phyloP scores from a whole-genome alignment of 2,888 invertebrate genomes.

The Sphecodes monilicornis region DNA sequence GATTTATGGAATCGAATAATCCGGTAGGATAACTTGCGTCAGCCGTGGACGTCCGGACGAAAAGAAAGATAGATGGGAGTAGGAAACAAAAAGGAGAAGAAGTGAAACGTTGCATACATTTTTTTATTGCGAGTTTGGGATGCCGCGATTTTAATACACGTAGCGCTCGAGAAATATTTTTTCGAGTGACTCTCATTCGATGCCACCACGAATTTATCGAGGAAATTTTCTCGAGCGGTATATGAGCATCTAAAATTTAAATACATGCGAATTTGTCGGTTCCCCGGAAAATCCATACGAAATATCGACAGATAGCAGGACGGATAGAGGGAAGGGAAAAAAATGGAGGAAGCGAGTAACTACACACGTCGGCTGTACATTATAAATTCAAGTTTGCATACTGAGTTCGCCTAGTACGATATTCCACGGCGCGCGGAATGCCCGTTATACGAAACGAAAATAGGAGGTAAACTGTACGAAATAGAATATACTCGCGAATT shows the following conservation, averaged over 20 bases:
- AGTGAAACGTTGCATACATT: neutral
- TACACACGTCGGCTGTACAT: constrained; percentile 74
- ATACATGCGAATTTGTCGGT: constrained; percentile 73
- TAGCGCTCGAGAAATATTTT: constrained; percentile 34
- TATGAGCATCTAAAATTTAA: constrained; percentile 75
- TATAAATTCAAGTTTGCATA: constrained; percentile 76
- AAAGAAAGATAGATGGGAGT: too few relatives aligned
- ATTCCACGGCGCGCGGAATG: constrained; percentile 63
- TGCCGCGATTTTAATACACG: constrained; percentile 12
- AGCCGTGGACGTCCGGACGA: neutral
- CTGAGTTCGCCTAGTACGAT: constrained; percentile 69
- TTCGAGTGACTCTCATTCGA: constrained; percentile 21
- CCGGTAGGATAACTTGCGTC: neutral
- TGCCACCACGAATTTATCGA: constrained; percentile 37
- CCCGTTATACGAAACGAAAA: constrained; percentile 50
- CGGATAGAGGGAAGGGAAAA: neutral
- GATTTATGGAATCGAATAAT: neutral
- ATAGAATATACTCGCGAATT: constrained; percentile 35
- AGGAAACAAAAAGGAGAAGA: neutral
- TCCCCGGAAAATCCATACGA: constrained; percentile 67
- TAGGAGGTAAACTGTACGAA: constrained; percentile 36
- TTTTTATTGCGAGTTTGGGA: neutral
- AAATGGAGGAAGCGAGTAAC: constrained; percentile 49
- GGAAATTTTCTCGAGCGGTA: constrained; percentile 56
- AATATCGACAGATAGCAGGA: constrained; percentile 69